Evolutionary conservation across 2,888 invertebrate species (phyloP).

Genomic region (Heliconius charithonia): DNA sequence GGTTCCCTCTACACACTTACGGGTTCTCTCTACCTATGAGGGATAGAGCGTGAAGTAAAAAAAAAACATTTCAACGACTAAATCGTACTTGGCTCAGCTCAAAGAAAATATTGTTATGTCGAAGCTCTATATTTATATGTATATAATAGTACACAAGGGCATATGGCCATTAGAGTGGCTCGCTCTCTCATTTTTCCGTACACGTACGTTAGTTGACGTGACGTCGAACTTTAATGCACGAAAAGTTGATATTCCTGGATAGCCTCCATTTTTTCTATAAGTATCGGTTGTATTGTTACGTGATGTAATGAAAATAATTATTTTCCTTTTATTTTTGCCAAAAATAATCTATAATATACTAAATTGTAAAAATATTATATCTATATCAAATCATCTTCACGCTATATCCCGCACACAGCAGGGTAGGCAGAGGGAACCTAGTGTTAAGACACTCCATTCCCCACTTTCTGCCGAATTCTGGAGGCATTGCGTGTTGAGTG

Average conservation of each 20-base stretch:
- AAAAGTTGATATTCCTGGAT: conserved; percentile 3
- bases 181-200: conserved; percentile 25
- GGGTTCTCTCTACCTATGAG: no score
- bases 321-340: no score
- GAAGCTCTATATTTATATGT: not conserved
- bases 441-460: no score
- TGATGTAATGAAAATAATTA: no score
- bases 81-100: conserved; percentile 5
- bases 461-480: no score
- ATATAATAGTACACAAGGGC: not conserved
- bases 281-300: not conserved
- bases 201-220: conserved; percentile 16
- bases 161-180: conserved; percentile 22
- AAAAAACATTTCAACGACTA: not conserved
- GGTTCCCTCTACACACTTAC: no score
- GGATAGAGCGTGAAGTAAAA: not conserved
- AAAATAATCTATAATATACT: no score
- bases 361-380: no score
- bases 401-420: no score
- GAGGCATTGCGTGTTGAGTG: no score
- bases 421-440: no score
- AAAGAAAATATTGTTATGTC: conserved; percentile 18
- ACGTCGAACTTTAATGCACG: not conserved
- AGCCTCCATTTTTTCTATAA: not conserved
- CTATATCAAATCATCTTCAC: no score